These are phyloP conservation scores for Myiozetetes cayanensis DNA, from an alignment of 2,113 vertebrate species.

Conservation along the genomic window DNA sequence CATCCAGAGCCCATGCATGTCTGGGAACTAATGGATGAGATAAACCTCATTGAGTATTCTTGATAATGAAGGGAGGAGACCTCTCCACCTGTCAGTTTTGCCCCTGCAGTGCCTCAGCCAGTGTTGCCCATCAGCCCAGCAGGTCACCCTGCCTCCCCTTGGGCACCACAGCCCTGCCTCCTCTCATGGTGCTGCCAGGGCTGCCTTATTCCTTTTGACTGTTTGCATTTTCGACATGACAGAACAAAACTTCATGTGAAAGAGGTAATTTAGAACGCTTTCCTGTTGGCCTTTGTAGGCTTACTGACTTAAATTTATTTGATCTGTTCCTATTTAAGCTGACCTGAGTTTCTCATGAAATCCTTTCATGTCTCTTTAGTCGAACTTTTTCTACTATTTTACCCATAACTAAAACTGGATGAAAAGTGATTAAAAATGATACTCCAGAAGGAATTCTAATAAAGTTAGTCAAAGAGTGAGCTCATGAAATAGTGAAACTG, in stretches of 20 bases:
- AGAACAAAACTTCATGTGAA: background rate
- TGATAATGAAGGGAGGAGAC: background rate
- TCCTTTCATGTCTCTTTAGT: background rate
- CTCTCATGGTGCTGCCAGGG: background rate
- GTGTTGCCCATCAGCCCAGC: background rate
- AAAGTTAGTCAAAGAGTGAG: conserved; percentile 46
- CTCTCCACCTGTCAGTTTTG: background rate
- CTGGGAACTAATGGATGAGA: background rate
- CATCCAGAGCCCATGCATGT: background rate
- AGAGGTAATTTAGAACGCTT: background rate
- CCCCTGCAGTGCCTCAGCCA: background rate
- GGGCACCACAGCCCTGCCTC: background rate
- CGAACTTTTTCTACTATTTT: background rate
- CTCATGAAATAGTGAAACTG: conserved; percentile 55
- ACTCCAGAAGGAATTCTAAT: conserved; percentile 39
- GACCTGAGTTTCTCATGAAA: background rate
- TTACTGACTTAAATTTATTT: background rate
- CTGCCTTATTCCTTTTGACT: background rate
- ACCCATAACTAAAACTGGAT: background rate
- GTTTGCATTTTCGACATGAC: background rate
- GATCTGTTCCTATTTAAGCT: conserved; percentile 2
- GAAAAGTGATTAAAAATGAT: conserved; percentile 22
- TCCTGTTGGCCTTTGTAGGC: background rate
- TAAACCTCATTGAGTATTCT: background rate
- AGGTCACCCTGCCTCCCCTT: background rate